Evolutionary conservation across 1,140 invertebrate species (phyloP).

Genomic region (Lepidurus packardi): DNA sequence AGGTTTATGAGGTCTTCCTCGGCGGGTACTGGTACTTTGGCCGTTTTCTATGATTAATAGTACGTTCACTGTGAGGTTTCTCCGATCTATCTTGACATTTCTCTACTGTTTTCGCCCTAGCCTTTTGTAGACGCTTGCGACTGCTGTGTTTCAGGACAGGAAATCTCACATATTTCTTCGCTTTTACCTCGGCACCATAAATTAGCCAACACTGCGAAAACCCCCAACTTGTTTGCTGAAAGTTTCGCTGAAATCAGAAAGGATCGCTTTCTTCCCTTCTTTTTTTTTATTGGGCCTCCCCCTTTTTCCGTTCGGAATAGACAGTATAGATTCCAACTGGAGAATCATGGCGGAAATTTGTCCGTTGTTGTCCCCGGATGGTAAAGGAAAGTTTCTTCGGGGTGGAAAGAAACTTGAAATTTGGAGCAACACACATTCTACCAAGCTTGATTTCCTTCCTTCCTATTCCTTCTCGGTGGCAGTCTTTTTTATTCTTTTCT

Average conservation of each 20-base stretch:
- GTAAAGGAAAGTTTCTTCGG: neutral
- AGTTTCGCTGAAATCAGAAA: neutral
- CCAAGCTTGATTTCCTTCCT: slow-evolving; percentile 21
- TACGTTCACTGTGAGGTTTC: neutral
- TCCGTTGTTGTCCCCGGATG: neutral
- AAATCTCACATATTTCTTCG: slow-evolving; percentile 1
- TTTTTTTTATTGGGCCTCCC: neutral
- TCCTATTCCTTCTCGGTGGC: slow-evolving; percentile 6
- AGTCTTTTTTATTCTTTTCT: neutral
- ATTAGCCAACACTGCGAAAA: neutral
- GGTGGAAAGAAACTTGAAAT: neutral
- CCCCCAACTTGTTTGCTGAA: neutral
- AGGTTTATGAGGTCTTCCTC: slow-evolving; percentile 8
- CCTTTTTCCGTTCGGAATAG: neutral
- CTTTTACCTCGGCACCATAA: neutral
- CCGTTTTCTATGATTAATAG: slow-evolving; percentile 9
- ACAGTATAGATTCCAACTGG: neutral
- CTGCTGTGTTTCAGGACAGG: neutral
- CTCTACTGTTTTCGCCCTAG: neutral
- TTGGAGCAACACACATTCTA: slow-evolving; percentile 12
- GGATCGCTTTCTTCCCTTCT: neutral
- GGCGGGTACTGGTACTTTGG: neutral
- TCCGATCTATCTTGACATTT: neutral
- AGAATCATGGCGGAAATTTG: neutral
- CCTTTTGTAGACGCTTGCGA: neutral